These are phyloP conservation scores for Silurus meridionalis DNA, from an alignment of 2,113 vertebrate genomes.

Conservation along the genomic window DNA sequence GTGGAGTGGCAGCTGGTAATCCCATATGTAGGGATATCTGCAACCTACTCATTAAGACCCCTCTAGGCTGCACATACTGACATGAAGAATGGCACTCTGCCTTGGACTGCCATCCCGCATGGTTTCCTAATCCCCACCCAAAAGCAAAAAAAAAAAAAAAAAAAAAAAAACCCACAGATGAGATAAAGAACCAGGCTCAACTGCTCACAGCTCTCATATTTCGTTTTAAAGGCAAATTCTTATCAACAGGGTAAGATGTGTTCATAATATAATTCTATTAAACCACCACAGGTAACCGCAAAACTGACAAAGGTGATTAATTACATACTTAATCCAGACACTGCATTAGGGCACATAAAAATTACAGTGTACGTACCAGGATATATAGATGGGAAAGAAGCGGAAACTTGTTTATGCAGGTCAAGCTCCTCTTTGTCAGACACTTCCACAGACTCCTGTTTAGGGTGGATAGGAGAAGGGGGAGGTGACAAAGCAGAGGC, in stretches of 20 bases:
- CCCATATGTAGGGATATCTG: slow-evolving; percentile 53
- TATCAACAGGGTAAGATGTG: background rate
- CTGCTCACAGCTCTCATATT: slow-evolving; percentile 13
- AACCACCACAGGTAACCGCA: background rate
- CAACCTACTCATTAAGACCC: slow-evolving; percentile 53
- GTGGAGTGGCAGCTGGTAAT: slow-evolving; percentile 57
- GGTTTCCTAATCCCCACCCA: slow-evolving; percentile 28
- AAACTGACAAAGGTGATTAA: slow-evolving; percentile 12
- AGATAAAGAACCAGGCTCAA: slow-evolving; percentile 11
- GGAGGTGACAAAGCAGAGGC: slow-evolving; percentile 72
- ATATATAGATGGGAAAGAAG: slow-evolving; percentile 80
- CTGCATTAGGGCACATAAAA: background rate
- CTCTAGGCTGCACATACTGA: slow-evolving; percentile 44
- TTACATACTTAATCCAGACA: background rate
- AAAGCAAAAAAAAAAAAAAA: slow-evolving; percentile 4
- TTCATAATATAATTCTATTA: background rate
- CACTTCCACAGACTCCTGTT: slow-evolving; percentile 78
- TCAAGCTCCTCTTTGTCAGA: slow-evolving; percentile 78
- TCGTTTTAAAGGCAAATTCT: background rate
- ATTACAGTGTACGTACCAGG: slow-evolving; percentile 73
- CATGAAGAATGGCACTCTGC: slow-evolving; percentile 48
- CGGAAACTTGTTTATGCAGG: slow-evolving; percentile 75
- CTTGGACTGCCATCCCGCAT: slow-evolving; percentile 27
- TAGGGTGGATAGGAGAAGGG: slow-evolving; percentile 78
- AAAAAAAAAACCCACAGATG: background rate